phyloP scores from a whole-genome alignment of 2,888 invertebrate species.

The Machimus rusticus region DNA sequence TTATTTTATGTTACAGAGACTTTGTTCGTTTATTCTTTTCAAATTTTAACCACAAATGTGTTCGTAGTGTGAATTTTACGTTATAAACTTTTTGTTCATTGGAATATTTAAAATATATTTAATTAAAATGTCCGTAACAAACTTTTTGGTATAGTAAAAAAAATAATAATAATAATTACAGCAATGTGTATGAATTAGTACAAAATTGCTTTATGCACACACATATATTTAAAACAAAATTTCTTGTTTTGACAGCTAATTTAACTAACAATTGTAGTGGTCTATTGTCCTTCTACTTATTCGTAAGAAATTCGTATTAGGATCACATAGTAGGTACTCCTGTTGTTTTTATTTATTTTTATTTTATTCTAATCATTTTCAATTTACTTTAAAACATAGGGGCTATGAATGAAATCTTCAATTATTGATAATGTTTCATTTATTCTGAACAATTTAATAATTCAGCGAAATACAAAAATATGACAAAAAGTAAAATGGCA shows the following conservation, averaged over 20 bases:
- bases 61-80: not conserved
- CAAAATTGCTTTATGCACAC: slow-evolving; percentile 39
- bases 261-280: not conserved
- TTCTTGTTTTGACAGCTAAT: not conserved
- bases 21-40: not conserved
- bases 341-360: not conserved
- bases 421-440: not conserved
- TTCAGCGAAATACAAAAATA: no score
- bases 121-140: not conserved
- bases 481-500: no score
- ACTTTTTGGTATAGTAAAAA: not conserved
- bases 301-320: not conserved
- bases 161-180: not conserved
- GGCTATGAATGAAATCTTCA: not conserved
- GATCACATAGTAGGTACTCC: not conserved
- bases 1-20: not conserved
- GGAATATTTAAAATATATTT: not conserved
- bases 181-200: not conserved
- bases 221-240: slow-evolving; percentile 38
- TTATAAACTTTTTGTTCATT: not conserved
- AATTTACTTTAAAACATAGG: no score
- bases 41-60: not conserved
- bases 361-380: not conserved
- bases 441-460: not conserved
- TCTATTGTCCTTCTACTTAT: not conserved